Evolutionary conservation across 1,140 invertebrate genomes (phyloP), one percentile per base, ranked within the genome.

Genomic region (Orius laevigatus): DNA sequence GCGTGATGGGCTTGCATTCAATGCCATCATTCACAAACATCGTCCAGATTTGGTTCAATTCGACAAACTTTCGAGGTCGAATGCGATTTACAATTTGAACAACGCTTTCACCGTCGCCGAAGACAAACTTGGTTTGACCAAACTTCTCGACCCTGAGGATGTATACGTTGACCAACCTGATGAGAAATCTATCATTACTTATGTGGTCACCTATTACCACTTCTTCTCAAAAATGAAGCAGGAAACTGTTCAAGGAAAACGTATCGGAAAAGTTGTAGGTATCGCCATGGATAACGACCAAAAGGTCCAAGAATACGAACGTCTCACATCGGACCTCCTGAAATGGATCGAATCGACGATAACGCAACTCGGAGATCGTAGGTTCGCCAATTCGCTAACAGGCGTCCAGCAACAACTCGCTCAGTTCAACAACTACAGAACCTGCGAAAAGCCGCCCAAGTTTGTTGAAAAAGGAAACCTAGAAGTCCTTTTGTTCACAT

Each of bases 191-290:
- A 98, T 99, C 59, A 98, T 99, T 57, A 99, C 96, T 0, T 99
- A 99, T 64, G 95, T 98, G 38, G 94, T 98, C 42, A 98, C 95
- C 1, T 98, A 97, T 66, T 99, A 99, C 65, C 96, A 99, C 66
- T 98, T 98, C 74, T 99, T 99, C 74, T 97, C 92, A 55, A 98
- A 98, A 69, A 84, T 98, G 81, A 98, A 98, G 71, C 88, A 94
- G 61, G 96, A 98, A 66, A 96, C 91, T 3, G 95, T 99, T 1
- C 94, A 98, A 66, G 92, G 92, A 53, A 95, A 95, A 66, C 75
- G 94, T 62, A 96, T 98, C 59, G 92, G 91, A 54, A 97, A 96
- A 65, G 85, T 98, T 10, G 90, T 99, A 40, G 92, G 93, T 51
- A 92, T 96, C 64, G 91, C 94, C 4, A 93, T 98, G 86, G 94